Evolutionary conservation across 2,888 invertebrate species (phyloP).

Genomic region (Ormia ochracea): DNA sequence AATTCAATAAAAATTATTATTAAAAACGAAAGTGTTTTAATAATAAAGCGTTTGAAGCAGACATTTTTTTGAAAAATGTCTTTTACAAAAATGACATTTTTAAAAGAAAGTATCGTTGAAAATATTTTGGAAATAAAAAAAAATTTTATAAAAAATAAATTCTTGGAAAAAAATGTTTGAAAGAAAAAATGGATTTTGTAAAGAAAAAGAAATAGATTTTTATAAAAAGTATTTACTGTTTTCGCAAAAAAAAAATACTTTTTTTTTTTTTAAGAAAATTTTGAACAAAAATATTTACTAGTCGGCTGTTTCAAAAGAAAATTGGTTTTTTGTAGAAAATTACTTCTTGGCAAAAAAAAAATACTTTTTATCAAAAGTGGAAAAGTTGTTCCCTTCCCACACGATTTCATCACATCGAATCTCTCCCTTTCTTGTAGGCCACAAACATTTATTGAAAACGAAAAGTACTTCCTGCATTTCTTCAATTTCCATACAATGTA

Average conservation of each 20-base stretch:
- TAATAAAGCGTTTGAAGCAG: too few species aligned
- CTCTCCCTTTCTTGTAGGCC: background rate
- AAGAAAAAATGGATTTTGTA: background rate
- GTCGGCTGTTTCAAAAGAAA: too few species aligned
- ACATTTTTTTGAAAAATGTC: too few species aligned
- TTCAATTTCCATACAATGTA: constrained; percentile 1
- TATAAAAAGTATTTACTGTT: background rate
- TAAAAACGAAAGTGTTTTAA: too few species aligned
- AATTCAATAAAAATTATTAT: too few species aligned
- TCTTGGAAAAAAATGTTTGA: background rate
- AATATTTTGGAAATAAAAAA: background rate
- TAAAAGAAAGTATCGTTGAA: too few species aligned
- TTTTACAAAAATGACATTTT: too few species aligned
- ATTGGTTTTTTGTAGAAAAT: too few species aligned
- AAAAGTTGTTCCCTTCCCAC: constrained; percentile 33
- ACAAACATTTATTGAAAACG: constrained; percentile 9
- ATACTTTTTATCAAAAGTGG: background rate
- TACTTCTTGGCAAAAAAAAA: background rate
- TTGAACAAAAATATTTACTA: background rate
- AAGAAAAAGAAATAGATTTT: background rate
- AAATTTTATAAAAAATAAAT: background rate
- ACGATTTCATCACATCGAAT: background rate
- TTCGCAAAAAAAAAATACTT: background rate
- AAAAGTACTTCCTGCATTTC: constrained; percentile 35
- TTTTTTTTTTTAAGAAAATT: too few species aligned